A percentile compares a stretch with the other conserved stretches of the same genome.
Conservation (phyloP, 92 coral and sea anemone genomes). For the Paramuricea clavata region DNA sequence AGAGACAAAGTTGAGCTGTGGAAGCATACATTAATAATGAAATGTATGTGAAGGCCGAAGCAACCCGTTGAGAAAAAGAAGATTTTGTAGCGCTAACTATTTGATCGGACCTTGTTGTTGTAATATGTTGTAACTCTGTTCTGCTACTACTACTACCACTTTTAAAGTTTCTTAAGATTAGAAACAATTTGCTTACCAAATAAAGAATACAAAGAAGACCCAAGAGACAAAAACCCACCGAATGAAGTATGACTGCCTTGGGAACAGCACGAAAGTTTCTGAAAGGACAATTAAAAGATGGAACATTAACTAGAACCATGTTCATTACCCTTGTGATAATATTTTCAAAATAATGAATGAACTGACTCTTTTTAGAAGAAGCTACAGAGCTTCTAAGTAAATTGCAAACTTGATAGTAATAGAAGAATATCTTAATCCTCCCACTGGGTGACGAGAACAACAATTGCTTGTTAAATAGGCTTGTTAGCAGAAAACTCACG, state of each 20-base stretch:
- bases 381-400: too few relatives aligned
- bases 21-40: background rate
- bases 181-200: too few relatives aligned
- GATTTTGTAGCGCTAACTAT: too few relatives aligned
- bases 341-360: background rate
- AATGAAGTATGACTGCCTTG: too few relatives aligned
- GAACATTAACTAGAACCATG: too few relatives aligned
- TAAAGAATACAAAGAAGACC: slow-evolving; percentile 1
- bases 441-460: too few relatives aligned
- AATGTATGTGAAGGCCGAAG: too few relatives aligned
- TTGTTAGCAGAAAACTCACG: background rate
- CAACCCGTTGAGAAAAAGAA: too few relatives aligned
- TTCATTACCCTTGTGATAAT: background rate
- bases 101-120: background rate
- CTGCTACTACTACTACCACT: background rate
- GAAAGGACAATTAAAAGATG: slow-evolving; percentile 9
- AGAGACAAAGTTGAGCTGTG: too few relatives aligned
- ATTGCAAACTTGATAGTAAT: too few relatives aligned
- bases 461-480: background rate
- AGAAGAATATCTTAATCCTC: too few relatives aligned
- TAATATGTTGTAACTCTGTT: background rate
- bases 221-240: slow-evolving; percentile 18
- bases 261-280: background rate
- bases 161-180: background rate
- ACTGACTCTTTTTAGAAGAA: too few relatives aligned